Conservation (phyloP, 2,888 invertebrate species). For the Cryptosula pallasiana region DNA sequence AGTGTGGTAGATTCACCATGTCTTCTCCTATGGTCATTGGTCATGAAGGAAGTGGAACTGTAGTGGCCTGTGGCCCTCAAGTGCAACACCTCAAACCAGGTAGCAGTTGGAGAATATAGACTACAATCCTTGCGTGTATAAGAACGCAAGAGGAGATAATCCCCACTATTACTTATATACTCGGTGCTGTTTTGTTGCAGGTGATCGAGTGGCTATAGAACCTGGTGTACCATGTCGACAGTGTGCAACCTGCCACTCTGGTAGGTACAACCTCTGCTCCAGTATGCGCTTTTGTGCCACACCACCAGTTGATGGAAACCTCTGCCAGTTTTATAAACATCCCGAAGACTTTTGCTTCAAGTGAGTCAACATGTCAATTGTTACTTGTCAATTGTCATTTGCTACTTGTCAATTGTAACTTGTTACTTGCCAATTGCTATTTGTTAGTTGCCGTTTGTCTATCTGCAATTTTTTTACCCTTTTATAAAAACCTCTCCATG, state of each 20-base stretch:
- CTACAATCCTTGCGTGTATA: too few species aligned
- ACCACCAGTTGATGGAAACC: slow-evolving; percentile 38
- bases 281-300: slow-evolving; percentile 43
- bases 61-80: slow-evolving; percentile 33
- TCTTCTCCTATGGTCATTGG: slow-evolving; percentile 37
- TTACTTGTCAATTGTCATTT: too few species aligned
- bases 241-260: slow-evolving; percentile 36
- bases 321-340: slow-evolving; percentile 35
- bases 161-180: too few species aligned
- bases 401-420: too few species aligned
- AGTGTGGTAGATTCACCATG: slow-evolving; percentile 35
- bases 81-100: slow-evolving; percentile 35
- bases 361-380: slow-evolving; percentile 30
- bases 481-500: too few species aligned
- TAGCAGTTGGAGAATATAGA: too few species aligned
- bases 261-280: slow-evolving; percentile 39
- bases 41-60: slow-evolving; percentile 39
- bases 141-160: too few species aligned
- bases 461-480: too few species aligned
- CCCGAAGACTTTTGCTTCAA: slow-evolving; percentile 41
- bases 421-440: too few species aligned
- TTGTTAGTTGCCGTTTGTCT: too few species aligned
- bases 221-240: slow-evolving; percentile 38
- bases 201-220: slow-evolving; percentile 40
- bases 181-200: too few species aligned